Evolutionary conservation across 2,113 vertebrate species (phyloP).

Genomic region (Meriones unguiculatus): DNA sequence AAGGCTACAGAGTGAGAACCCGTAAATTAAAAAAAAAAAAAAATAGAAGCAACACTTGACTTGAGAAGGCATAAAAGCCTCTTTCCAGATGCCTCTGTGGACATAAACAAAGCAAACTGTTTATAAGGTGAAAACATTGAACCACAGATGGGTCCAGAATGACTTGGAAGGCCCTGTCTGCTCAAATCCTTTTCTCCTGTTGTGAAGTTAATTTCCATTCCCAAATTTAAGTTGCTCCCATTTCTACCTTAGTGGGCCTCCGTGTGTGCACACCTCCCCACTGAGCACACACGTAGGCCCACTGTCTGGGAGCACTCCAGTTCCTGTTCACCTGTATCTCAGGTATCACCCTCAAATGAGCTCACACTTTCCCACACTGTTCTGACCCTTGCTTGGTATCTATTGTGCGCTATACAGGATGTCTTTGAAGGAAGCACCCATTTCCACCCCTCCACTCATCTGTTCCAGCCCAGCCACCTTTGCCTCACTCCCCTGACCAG

Average conservation of each 20-base stretch:
- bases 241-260: not conserved
- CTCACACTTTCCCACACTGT: fast-evolving
- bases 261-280: not conserved
- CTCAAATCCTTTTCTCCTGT: not conserved
- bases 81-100: not conserved
- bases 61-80: not conserved
- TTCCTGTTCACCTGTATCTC: not conserved
- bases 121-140: not conserved
- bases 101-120: not conserved
- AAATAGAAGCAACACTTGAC: not conserved
- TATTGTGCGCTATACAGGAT: not conserved
- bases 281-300: too few relatives aligned
- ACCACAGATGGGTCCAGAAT: not conserved
- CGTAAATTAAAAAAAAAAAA: not conserved
- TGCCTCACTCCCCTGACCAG: not conserved
- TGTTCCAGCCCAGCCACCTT: not conserved
- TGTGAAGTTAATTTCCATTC: not conserved
- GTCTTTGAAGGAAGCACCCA: not conserved
- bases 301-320: not conserved
- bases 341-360: not conserved
- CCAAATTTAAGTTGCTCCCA: not conserved
- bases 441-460: not conserved
- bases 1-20: not conserved
- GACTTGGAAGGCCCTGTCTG: not conserved
- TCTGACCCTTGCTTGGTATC: not conserved